phyloP scores from a whole-genome alignment of 2,797 vertebrate species.

The Sparus aurata region DNA sequence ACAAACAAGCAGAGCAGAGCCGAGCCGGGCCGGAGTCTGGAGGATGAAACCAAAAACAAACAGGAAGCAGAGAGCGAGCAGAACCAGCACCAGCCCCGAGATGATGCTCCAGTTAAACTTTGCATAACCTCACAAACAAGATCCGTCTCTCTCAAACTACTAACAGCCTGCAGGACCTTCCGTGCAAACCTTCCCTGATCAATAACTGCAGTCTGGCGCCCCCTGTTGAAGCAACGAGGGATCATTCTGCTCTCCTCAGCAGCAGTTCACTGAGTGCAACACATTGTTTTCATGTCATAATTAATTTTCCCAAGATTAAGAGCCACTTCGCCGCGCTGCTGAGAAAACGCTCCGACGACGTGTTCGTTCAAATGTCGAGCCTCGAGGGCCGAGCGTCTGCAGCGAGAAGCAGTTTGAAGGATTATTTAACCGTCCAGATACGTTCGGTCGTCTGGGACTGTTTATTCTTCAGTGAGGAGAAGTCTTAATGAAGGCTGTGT shows the following conservation, averaged over 20 bases:
- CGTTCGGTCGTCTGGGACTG: neutral
- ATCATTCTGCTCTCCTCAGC: neutral
- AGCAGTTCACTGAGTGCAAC: constrained; percentile 5
- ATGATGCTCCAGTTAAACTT: too few relatives aligned
- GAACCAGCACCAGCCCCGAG: too few relatives aligned
- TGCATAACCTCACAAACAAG: too few relatives aligned
- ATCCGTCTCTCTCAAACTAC: neutral
- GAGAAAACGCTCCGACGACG: neutral
- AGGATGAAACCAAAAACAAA: neutral
- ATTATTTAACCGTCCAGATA: neutral
- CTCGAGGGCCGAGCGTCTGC: neutral
- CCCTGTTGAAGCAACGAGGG: constrained; percentile 52
- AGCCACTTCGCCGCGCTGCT: neutral
- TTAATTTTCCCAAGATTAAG: neutral
- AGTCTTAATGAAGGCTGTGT: too few relatives aligned
- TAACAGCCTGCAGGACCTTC: neutral
- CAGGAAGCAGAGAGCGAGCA: neutral
- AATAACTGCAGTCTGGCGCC: constrained; percentile 60
- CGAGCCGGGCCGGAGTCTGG: neutral
- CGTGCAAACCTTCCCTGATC: neutral
- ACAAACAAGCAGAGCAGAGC: constrained; percentile 30
- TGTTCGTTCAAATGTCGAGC: neutral
- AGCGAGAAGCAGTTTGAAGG: neutral
- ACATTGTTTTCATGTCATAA: constrained; percentile 2
- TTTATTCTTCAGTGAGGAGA: too few relatives aligned